Conservation (phyloP, 1,140 invertebrate genomes). For the Sogatella furcifera region DNA sequence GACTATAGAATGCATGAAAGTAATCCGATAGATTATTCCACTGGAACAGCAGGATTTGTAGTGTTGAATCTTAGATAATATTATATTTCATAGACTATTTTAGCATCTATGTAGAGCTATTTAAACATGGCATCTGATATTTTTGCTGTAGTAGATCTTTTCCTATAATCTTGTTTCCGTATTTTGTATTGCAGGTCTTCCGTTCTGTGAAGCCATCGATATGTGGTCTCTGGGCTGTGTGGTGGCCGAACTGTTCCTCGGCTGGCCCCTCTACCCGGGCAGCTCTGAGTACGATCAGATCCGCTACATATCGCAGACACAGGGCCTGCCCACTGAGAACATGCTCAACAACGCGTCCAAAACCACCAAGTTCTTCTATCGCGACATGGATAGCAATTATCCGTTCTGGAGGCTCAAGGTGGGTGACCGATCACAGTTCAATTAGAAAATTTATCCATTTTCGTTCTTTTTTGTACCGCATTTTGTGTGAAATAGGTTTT, state of each 20-base stretch:
- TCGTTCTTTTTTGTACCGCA: no score
- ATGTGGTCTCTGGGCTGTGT: constrained; percentile 99
- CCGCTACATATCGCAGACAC: constrained; percentile 60
- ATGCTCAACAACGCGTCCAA: constrained; percentile 99
- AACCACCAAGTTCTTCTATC: constrained; percentile 96
- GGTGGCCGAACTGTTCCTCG: constrained; percentile 96
- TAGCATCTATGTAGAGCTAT: no score
- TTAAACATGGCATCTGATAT: no score
- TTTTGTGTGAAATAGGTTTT: no score
- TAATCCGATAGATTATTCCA: no score
- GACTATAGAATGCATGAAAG: no score
- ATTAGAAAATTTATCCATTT: no score
- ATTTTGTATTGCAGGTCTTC: constrained; percentile 50
- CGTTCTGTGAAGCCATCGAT: constrained; percentile 99
- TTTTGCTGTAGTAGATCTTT: no score
- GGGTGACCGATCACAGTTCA: constrained; percentile 9
- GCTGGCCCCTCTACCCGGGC: constrained; percentile 99
- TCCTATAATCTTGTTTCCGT: no score
- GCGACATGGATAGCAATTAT: constrained; percentile 92
- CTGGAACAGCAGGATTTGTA: no score
- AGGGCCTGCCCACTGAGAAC: constrained; percentile 78
- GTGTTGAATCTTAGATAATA: no score
- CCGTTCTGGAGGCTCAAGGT: constrained; percentile 94
- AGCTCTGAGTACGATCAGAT: constrained; percentile 99
- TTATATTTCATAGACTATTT: no score